Evolutionary conservation across 2,888 invertebrate species (phyloP).

Genomic region (Napeogenes inachia): DNA sequence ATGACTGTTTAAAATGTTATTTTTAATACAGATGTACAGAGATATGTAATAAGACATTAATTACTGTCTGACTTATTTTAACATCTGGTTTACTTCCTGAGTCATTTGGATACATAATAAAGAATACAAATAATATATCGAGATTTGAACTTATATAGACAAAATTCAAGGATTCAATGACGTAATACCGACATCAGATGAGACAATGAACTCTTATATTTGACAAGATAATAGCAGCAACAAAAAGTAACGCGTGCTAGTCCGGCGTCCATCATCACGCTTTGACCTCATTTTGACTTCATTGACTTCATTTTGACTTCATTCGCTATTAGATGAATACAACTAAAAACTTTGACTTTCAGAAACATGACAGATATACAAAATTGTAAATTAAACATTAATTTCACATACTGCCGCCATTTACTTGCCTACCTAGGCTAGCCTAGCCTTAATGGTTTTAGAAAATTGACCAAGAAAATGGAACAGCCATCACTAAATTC

Average conservation of each 20-base stretch:
- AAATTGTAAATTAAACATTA: too few species aligned
- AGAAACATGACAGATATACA: too few species aligned
- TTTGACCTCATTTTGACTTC: constrained; percentile 35
- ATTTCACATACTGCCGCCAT: too few species aligned
- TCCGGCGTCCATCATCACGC: constrained; percentile 55
- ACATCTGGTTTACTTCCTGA: neutral
- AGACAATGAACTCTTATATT: constrained; percentile 38
- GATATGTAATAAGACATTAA: neutral
- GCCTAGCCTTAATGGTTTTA: too few species aligned
- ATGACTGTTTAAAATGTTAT: neutral
- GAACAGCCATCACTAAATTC: too few species aligned
- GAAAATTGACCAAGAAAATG: too few species aligned
- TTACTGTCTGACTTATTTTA: neutral
- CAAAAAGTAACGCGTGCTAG: constrained; percentile 63
- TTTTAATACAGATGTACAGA: neutral
- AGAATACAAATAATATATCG: neutral
- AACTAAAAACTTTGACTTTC: neutral
- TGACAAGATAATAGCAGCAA: constrained; percentile 59
- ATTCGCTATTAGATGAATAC: constrained; percentile 6
- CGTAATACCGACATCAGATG: constrained; percentile 22
- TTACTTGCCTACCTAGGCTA: too few species aligned
- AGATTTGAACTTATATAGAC: neutral
- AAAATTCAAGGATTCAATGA: constrained; percentile 6
- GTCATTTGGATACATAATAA: neutral
- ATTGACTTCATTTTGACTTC: constrained; percentile 29